Percentiles rank a stretch among this genome's conserved stretches.
phyloP scores from a whole-genome alignment of 2,888 invertebrate genomes.

The Drosophila paranaensis region DNA sequence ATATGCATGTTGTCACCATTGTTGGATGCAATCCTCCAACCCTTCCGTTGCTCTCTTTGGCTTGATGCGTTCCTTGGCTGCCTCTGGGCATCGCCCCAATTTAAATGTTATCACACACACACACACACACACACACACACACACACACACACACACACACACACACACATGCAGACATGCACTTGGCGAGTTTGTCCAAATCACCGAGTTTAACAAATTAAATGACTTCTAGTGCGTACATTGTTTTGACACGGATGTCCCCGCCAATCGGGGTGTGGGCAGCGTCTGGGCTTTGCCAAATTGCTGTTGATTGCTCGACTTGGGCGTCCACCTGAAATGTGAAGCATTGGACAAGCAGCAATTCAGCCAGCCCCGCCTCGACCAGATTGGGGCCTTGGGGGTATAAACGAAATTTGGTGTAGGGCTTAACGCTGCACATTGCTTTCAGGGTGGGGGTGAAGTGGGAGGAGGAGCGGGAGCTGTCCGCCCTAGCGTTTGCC shows the following conservation, averaged over 20 bases:
- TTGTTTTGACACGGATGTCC: conserved; percentile 79
- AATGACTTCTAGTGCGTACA: conserved; percentile 84
- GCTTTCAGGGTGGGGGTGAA: conserved; percentile 8
- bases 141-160: neutral
- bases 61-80: conserved; percentile 15
- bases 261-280: conserved; percentile 43
- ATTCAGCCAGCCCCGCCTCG: neutral
- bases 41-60: conserved; percentile 10
- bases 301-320: conserved; percentile 73
- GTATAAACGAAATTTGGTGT: neutral
- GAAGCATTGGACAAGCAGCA: conserved; percentile 55
- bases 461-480: neutral
- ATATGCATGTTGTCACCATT: conserved; percentile 62
- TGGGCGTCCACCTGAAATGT: conserved; percentile 55
- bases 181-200: conserved; percentile 67
- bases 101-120: conserved; percentile 14
- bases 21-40: conserved; percentile 38
- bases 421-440: conserved; percentile 11
- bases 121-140: neutral
- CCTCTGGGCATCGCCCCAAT: conserved; percentile 6
- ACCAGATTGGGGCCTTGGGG: conserved; percentile 12
- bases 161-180: conserved; percentile 2
- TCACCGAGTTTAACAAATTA: conserved; percentile 85
- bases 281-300: conserved; percentile 65
- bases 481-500: conserved; percentile 36